A percentile compares a stretch with the other conserved stretches of the same genome.
phyloP scores from a whole-genome alignment of 2,888 invertebrate species.

The Halictus ligatus region DNA sequence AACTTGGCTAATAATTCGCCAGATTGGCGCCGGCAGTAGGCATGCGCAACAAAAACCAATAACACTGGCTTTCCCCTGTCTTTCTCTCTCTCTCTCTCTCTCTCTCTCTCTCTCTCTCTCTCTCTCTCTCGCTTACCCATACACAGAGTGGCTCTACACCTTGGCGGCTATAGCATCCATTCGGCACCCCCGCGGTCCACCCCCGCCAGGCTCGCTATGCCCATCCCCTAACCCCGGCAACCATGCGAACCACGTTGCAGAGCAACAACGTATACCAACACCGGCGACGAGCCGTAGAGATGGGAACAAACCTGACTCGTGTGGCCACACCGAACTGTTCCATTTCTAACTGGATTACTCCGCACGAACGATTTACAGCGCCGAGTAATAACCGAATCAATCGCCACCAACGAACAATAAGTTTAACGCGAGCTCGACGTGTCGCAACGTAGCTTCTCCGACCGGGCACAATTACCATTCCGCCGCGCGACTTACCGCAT shows the following conservation, averaged over 20 bases:
- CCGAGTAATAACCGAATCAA: not conserved
- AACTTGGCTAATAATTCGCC: slow-evolving; percentile 83
- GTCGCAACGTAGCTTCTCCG: not conserved
- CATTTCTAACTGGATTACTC: slow-evolving; percentile 8
- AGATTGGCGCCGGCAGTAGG: slow-evolving; percentile 80
- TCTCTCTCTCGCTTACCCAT: slow-evolving; percentile 53
- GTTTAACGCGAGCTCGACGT: not conserved
- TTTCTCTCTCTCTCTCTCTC: slow-evolving; percentile 26
- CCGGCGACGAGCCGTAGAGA: slow-evolving; percentile 32
- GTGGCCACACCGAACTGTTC: slow-evolving; percentile 10
- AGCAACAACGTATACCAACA: slow-evolving; percentile 61
- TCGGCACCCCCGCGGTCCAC: slow-evolving; percentile 58
- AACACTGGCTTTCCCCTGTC: slow-evolving; percentile 71
- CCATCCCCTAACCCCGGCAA: slow-evolving; percentile 53
- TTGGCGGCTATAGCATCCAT: slow-evolving; percentile 50
- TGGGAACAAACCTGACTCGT: slow-evolving; percentile 54
- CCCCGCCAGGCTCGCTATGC: slow-evolving; percentile 37
- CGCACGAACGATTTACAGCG: slow-evolving; percentile 1
- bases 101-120: slow-evolving; percentile 21
- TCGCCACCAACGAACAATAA: not conserved
- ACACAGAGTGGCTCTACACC: slow-evolving; percentile 44
- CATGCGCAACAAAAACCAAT: slow-evolving; percentile 83
- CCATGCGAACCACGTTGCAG: slow-evolving; percentile 66
- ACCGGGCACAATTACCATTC: not conserved
- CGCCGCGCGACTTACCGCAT: not conserved